These are phyloP conservation scores for Maniola jurtina DNA, from an alignment of 1,140 invertebrate species.

Conservation along the genomic window DNA sequence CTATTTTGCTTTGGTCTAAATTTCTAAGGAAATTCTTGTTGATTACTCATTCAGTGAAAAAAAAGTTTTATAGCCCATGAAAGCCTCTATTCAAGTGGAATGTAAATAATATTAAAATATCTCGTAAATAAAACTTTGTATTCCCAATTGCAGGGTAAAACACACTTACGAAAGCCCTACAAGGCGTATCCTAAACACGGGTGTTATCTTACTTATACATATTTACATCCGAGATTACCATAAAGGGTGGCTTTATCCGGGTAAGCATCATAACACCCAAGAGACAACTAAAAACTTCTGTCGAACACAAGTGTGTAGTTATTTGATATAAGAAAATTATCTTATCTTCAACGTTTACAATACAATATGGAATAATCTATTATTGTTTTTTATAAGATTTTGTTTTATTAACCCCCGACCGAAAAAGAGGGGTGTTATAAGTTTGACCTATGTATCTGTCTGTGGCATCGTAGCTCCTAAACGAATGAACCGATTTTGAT, in stretches of 20 bases:
- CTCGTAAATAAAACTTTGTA: background rate
- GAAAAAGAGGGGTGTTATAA: no score
- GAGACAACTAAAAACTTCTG: constrained; percentile 12
- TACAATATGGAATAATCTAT: no score
- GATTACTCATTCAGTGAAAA: no score
- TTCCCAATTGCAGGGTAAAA: constrained; percentile 1
- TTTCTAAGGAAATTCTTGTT: no score
- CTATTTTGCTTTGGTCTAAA: no score
- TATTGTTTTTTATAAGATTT: no score
- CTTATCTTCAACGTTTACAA: no score
- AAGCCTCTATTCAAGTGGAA: background rate
- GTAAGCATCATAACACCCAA: constrained; percentile 9
- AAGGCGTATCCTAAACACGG: constrained; percentile 3
- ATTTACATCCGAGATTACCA: constrained; percentile 13
- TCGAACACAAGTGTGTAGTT: background rate
- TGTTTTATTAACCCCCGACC: no score
- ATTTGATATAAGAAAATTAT: background rate
- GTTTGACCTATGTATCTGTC: no score
- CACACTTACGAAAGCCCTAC: background rate
- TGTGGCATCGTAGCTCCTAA: no score
- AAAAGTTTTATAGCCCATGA: background rate
- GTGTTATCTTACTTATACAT: constrained; percentile 9
- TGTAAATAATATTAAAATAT: background rate
- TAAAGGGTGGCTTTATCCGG: constrained; percentile 11
- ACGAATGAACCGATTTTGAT: no score